phyloP scores from a whole-genome alignment of 2,797 vertebrate genomes.

The Sibirionetta formosa region DNA sequence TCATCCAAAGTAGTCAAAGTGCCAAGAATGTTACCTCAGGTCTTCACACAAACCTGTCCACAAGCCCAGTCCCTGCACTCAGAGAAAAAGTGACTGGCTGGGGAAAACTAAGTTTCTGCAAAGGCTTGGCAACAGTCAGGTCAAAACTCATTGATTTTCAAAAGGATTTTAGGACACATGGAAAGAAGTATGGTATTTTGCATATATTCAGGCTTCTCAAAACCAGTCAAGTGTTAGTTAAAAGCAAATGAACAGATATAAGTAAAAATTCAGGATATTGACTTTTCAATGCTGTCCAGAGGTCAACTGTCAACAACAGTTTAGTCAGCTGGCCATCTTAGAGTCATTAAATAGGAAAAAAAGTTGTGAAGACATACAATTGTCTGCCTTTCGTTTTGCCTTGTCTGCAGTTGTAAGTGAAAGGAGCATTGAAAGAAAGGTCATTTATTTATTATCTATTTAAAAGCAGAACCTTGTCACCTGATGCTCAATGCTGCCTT shows the following conservation, averaged over 20 bases:
- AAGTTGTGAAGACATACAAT: neutral
- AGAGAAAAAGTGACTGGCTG: neutral
- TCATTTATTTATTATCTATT: neutral
- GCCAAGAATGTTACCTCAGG: rapidly evolving
- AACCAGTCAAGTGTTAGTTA: neutral
- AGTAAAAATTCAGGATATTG: neutral
- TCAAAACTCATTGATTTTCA: neutral
- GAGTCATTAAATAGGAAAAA: neutral
- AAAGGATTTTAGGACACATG: too few relatives aligned
- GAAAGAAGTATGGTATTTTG: neutral
- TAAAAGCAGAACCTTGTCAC: neutral
- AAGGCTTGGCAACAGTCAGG: neutral
- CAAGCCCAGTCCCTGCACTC: neutral
- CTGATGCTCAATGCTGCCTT: neutral
- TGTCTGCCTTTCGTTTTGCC: neutral
- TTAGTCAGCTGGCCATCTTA: neutral
- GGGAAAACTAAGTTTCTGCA: neutral
- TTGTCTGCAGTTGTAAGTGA: neutral
- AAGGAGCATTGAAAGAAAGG: neutral
- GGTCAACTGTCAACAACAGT: neutral
- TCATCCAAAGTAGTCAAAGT: neutral
- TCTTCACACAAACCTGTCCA: neutral
- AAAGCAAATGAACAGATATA: neutral
- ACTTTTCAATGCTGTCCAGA: neutral
- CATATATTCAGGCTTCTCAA: neutral